Percentiles rank a stretch among this genome's conserved stretches.
phyloP scores from a whole-genome alignment of 1,140 invertebrate species.

The Drosophila kepulauana region DNA sequence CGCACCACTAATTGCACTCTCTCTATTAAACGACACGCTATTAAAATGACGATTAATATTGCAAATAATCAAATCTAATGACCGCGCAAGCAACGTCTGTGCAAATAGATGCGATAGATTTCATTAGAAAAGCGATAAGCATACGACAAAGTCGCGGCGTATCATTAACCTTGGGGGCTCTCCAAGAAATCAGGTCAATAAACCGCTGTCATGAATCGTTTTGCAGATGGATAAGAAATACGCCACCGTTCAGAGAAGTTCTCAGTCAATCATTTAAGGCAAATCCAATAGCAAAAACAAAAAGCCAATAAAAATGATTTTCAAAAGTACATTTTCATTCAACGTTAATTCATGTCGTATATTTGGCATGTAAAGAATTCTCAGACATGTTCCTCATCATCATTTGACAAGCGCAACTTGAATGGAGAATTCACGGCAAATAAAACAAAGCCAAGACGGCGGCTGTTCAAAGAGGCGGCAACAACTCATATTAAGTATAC shows the following conservation, averaged over 20 bases:
- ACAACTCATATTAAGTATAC: constrained; percentile 8
- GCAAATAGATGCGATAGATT: constrained; percentile 10
- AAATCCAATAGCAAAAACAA: not conserved
- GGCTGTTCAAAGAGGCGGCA: not conserved
- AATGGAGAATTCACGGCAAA: not conserved
- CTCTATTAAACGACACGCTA: constrained; percentile 34
- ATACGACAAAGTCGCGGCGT: not conserved
- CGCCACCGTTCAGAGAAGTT: too few relatives aligned
- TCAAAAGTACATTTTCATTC: too few relatives aligned
- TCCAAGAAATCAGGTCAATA: not conserved
- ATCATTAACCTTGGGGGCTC: constrained; percentile 11
- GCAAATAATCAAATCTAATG: constrained; percentile 22
- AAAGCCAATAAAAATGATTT: not conserved
- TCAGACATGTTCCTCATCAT: constrained; percentile 6
- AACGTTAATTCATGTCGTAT: not conserved
- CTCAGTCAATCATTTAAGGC: too few relatives aligned
- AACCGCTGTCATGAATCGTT: not conserved
- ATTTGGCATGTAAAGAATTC: constrained; percentile 1
- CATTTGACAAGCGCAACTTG: constrained; percentile 7
- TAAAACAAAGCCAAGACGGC: not conserved
- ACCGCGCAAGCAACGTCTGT: not conserved
- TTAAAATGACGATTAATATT: constrained; percentile 51
- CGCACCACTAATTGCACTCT: constrained; percentile 16
- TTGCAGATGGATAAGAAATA: not conserved
- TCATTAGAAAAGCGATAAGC: constrained; percentile 21